phyloP scores from a whole-genome alignment of 2,888 invertebrate species.

The Tuberolachnus salignus region DNA sequence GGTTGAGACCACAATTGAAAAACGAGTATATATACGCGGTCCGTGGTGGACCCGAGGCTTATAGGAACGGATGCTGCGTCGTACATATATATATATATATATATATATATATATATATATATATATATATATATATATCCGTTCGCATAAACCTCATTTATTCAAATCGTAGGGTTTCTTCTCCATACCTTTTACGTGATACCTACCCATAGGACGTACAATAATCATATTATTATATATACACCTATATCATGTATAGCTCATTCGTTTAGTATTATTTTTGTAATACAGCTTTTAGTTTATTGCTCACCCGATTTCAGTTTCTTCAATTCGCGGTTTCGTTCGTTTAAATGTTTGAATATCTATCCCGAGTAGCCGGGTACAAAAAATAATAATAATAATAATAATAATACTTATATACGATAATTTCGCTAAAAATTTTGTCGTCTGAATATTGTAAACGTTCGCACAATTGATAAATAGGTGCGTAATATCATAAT shows the following conservation, averaged over 20 bases:
- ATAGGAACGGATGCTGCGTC: not conserved
- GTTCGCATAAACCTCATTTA: slow-evolving; percentile 20
- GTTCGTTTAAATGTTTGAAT: too few species aligned
- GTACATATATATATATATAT: too few species aligned
- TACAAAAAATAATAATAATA: too few species aligned
- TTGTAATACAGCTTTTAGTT: slow-evolving; percentile 23
- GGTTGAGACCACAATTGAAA: slow-evolving; percentile 26
- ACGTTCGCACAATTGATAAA: too few species aligned
- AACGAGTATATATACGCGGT: not conserved
- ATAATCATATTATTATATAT: not conserved
- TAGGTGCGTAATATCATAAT: too few species aligned
- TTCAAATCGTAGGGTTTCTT: slow-evolving; percentile 6
- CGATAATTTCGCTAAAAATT: too few species aligned
- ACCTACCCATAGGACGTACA: too few species aligned
- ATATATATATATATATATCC: too few species aligned
- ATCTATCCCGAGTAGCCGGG: too few species aligned
- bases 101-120: too few species aligned
- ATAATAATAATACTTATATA: too few species aligned
- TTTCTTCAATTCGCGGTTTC: not conserved
- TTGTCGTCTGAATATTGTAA: too few species aligned
- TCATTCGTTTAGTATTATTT: not conserved
- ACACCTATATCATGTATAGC: not conserved
- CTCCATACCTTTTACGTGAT: not conserved
- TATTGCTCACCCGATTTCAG: not conserved
- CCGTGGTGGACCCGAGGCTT: not conserved